Evolutionary conservation across 1,140 invertebrate species (phyloP).

Genomic region (Triops cancriformis): DNA sequence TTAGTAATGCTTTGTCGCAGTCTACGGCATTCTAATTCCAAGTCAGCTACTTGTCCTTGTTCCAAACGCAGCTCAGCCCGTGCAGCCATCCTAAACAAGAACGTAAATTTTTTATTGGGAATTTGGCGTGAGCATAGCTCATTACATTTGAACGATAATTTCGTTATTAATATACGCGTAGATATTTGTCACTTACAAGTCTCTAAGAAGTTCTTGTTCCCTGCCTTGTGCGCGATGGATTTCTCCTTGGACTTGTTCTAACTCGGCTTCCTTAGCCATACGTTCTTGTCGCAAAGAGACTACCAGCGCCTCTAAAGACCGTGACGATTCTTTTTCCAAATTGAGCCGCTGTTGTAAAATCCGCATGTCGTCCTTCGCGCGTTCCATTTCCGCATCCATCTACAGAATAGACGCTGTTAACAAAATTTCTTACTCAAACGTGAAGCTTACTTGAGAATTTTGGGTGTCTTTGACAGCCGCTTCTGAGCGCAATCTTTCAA

Average conservation of each 20-base stretch:
- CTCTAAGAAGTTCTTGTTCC: neutral
- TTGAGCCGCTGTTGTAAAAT: constrained; percentile 22
- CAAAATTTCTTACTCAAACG: neutral
- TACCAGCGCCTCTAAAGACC: constrained; percentile 22
- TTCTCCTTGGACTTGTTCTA: neutral
- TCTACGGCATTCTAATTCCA: neutral
- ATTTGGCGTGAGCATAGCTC: no score
- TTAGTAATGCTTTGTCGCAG: neutral
- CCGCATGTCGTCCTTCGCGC: constrained; percentile 18
- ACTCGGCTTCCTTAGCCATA: constrained; percentile 7
- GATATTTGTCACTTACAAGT: neutral
- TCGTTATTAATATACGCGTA: no score
- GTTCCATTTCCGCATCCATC: constrained; percentile 22
- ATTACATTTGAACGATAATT: no score
- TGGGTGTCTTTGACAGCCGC: constrained; percentile 20
- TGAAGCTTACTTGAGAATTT: constrained; percentile 7
- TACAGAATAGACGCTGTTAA: neutral
- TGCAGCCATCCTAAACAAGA: neutral
- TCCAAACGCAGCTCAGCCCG: neutral
- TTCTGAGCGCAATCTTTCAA: constrained; percentile 21
- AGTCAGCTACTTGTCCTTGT: neutral
- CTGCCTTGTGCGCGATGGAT: neutral
- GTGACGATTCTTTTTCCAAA: constrained; percentile 20
- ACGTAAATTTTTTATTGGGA: neutral
- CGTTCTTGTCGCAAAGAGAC: constrained; percentile 22